Evolutionary conservation across 2,888 invertebrate genomes (phyloP), one percentile per base, ranked within the genome.

Genomic region (Campopleginae sp.): DNA sequence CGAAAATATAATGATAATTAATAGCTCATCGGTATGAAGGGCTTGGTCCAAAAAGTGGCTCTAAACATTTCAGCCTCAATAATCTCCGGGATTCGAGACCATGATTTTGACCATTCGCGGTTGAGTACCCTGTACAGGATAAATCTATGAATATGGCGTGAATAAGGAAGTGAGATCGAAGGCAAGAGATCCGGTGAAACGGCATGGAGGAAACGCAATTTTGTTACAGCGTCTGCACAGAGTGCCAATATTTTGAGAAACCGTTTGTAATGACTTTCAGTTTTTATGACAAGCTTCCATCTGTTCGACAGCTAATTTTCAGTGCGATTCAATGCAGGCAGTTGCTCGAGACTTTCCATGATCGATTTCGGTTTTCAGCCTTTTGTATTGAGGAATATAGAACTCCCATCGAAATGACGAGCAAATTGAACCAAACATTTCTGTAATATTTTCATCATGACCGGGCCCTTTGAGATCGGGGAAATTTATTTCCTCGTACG

Each of bases 181-280:
- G 44, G 72, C 72, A 58, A 38, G 77, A 80, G 77, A 77, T 84
- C 70, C 58, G 58, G 80, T 19, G 72, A 63, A 61, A 68, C 46
- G 54, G 23, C 74, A 61, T 74, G 80, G 44, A 58, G 71, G 33
- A 80, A 61, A 51, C 66, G 31, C 72, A 68, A 65, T 76, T 80
- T 68, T 77, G 79, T 74, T 84, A 84, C 80, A 77, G 42, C 80
- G 72, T 84, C 58, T 72, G 77, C 42, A 80, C 77, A 23, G 77
- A 77, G 77, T 80, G 84, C 80, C 80, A 84, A 77, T 51, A 48
- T 80, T 66, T 31, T 51, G 38, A 27, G 38, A 42, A 6, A 75
- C 61, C 38, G 75, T 48, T 74, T 33, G 42, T 33, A 19, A 58
- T 31, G 46, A 80, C 46, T 58, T 46, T 5, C 19, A 23, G 27